These are phyloP conservation scores for Drosophila kanapiae DNA, from an alignment of 1,140 invertebrate species.

Conservation along the genomic window DNA sequence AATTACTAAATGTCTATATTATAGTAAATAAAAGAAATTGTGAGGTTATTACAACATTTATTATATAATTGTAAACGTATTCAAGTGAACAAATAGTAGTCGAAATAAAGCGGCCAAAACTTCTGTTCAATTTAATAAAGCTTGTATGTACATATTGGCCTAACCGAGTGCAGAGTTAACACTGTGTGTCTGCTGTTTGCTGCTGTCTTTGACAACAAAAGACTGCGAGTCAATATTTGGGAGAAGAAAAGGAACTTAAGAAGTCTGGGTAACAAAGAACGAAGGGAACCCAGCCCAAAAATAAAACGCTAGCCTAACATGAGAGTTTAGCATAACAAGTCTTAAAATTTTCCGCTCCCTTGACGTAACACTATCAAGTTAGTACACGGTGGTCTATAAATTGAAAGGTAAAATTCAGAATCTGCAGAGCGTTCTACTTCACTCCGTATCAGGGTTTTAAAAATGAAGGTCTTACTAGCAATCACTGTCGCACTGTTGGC, in stretches of 20 bases:
- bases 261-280: conserved; percentile 1
- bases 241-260: background rate
- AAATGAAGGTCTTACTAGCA: background rate
- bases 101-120: background rate
- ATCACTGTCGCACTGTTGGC: conserved; percentile 5
- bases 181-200: background rate
- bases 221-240: conserved; percentile 11
- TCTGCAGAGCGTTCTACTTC: background rate
- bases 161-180: conserved; percentile 7
- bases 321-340: background rate
- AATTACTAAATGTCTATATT: background rate
- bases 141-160: conserved; percentile 8
- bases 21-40: background rate
- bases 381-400: conserved; percentile 1
- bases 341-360: conserved; percentile 2
- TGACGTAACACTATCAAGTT: background rate
- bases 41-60: background rate
- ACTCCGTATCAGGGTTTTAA: background rate
- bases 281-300: background rate
- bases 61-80: background rate
- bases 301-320: too few relatives aligned
- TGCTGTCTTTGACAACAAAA: conserved; percentile 2
- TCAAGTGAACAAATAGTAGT: background rate
- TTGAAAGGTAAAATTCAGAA: background rate
- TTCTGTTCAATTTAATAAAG: background rate